Evolutionary conservation across 2,888 invertebrate genomes (phyloP).

Genomic region (Hypercompe scribonia): DNA sequence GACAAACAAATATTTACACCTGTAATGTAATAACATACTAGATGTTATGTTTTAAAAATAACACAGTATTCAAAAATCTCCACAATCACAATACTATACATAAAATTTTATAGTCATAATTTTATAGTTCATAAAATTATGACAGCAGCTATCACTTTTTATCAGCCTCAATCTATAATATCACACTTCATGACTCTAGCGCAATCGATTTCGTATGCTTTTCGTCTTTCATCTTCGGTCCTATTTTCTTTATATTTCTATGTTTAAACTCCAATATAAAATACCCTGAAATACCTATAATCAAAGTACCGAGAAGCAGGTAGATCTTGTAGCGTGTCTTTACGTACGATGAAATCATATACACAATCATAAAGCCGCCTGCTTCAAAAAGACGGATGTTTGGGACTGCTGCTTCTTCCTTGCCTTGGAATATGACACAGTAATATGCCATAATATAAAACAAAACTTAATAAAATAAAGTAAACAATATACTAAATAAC

Average conservation of each 20-base stretch:
- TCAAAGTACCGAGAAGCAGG: constrained; percentile 79
- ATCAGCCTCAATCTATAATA: no score
- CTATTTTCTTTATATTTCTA: constrained; percentile 51
- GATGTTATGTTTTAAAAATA: no score
- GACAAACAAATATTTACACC: no score
- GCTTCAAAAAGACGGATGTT: constrained; percentile 91
- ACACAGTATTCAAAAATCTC: no score
- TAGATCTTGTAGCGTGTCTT: constrained; percentile 85
- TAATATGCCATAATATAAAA: constrained; percentile 81
- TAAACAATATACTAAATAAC: no score
- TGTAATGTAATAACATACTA: no score
- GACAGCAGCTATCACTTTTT: no score
- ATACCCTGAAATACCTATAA: constrained; percentile 85
- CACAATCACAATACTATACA: no score
- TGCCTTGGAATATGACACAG: constrained; percentile 87
- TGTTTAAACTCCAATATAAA: constrained; percentile 74
- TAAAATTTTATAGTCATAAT: no score
- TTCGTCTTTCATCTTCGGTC: not conserved
- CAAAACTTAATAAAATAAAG: no score
- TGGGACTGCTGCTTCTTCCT: constrained; percentile 89
- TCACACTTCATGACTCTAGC: not conserved
- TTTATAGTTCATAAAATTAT: no score
- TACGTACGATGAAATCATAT: constrained; percentile 84
- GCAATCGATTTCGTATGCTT: not conserved
- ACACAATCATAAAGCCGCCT: constrained; percentile 88